These are phyloP conservation scores for Euphydryas editha DNA, from an alignment of 2,888 invertebrate species.

Conservation along the genomic window DNA sequence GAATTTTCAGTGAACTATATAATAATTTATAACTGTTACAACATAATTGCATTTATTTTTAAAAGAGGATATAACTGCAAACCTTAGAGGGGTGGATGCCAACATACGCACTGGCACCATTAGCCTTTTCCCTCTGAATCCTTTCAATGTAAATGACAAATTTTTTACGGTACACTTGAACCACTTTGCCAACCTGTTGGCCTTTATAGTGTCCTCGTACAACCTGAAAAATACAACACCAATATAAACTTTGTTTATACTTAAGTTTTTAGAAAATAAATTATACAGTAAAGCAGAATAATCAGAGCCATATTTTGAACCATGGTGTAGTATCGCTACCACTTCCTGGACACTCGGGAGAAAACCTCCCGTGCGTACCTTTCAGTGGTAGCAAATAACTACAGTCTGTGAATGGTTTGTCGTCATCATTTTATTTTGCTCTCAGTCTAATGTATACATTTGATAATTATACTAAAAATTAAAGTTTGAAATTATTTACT, in stretches of 20 bases:
- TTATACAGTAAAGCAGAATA: constrained; percentile 53
- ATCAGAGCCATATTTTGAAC: constrained; percentile 81
- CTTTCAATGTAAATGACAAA: constrained; percentile 99
- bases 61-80: background rate
- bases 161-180: constrained; percentile 99
- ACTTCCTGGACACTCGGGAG: constrained; percentile 58
- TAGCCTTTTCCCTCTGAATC: constrained; percentile 99
- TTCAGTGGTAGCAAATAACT: constrained; percentile 59
- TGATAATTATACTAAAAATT: no score
- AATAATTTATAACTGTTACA: no score
- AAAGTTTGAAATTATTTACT: no score
- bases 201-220: constrained; percentile 99
- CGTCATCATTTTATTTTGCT: constrained; percentile 77
- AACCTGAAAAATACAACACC: constrained; percentile 83
- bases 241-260: background rate
- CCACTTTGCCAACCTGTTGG: constrained; percentile 99
- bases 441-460: constrained; percentile 24
- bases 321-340: constrained; percentile 72
- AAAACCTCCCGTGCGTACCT: constrained; percentile 71
- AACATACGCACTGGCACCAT: constrained; percentile 98
- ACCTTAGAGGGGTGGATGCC: constrained; percentile 99
- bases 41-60: no score
- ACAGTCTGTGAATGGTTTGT: constrained; percentile 84
- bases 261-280: constrained; percentile 11
- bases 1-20: no score